Base-by-base conservation (phyloP, 1,140 invertebrate genomes). In the Thaumetopoea pityocampa region DNA sequence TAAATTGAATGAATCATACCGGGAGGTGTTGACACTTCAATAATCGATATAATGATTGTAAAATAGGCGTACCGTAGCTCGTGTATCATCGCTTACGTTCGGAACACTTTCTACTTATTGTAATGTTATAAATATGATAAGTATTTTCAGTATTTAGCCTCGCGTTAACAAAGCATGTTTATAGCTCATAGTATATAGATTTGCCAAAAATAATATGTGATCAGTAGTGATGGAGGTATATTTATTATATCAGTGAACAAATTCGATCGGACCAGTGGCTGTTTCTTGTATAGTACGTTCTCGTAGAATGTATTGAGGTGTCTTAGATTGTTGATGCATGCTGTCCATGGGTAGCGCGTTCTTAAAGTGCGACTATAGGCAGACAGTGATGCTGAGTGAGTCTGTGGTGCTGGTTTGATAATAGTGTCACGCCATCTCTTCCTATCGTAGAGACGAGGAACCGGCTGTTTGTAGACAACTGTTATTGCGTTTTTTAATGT, bases 301-400 rank as follows among this genome's bases (percentile, higher is more conserved):
- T 67, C 29, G 72, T 77, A 79, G 74, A 67, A 48, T 44, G 52
- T 66, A 64, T 61, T 61, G 50, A 60, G 37, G 68, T 68, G 70
- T 78, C 68, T 72, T 82, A 83, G 76, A 77, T 74, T 77, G 76
- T 78, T 81, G 64, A 65, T 76, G 66, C 67, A 67, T 72, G 66
- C 66, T 68, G 55, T 63, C 59, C 73, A 48, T 52, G 63, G 57
- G 62, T 28, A 44, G 59, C 59, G 50, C 62, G 49, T 55, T 58
- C 34, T 14, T 24, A 41, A 48, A 43, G 51, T 29, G 56, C 65
- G 52, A 48, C 56, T 53, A 53, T 52, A 60, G 43, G 48, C 42
- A 29, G 4, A 28, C 14, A 37, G 3, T 24, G 6, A 24, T 24
- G 23, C 4, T 3, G n/a, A 24, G 9, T n/a, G 23, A 5, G 4